Conservation (phyloP, 1,140 invertebrate species). For the Caenorhabditis inopinata region DNA sequence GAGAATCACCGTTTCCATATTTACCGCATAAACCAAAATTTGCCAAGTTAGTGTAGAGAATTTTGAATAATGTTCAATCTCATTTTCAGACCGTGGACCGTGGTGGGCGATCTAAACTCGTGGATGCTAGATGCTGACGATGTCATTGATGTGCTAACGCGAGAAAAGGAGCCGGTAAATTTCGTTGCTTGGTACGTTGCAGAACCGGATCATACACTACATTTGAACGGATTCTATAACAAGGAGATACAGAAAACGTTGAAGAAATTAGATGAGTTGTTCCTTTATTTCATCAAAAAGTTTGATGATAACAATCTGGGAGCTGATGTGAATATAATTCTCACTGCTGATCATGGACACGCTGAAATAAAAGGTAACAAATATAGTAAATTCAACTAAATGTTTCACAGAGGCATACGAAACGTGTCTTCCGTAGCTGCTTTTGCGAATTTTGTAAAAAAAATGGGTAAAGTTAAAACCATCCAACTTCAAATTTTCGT, state of each 20-base stretch:
- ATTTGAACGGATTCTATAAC: constrained; percentile 39
- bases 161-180: constrained; percentile 16
- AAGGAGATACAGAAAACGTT: constrained; percentile 33
- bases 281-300: constrained; percentile 32
- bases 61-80: not conserved
- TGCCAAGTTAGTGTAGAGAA: not conserved
- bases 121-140: constrained; percentile 43
- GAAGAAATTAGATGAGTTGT: constrained; percentile 24
- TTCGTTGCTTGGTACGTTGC: constrained; percentile 42
- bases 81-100: constrained; percentile 40
- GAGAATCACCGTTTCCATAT: constrained; percentile 29
- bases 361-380: constrained; percentile 35
- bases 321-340: constrained; percentile 31
- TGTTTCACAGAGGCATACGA: too few relatives aligned
- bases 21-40: constrained; percentile 3
- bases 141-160: constrained; percentile 18
- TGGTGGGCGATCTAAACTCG: constrained; percentile 22
- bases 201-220: constrained; percentile 44
- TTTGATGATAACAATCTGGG: constrained; percentile 21
- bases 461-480: not conserved
- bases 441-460: too few relatives aligned
- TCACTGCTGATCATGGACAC: constrained; percentile 44
- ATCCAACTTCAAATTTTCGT: too few relatives aligned
- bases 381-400: not conserved
- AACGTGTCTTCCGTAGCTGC: too few relatives aligned